Evolutionary conservation across 2,888 invertebrate genomes (phyloP).

Genomic region (Pantelozetes paolii): DNA sequence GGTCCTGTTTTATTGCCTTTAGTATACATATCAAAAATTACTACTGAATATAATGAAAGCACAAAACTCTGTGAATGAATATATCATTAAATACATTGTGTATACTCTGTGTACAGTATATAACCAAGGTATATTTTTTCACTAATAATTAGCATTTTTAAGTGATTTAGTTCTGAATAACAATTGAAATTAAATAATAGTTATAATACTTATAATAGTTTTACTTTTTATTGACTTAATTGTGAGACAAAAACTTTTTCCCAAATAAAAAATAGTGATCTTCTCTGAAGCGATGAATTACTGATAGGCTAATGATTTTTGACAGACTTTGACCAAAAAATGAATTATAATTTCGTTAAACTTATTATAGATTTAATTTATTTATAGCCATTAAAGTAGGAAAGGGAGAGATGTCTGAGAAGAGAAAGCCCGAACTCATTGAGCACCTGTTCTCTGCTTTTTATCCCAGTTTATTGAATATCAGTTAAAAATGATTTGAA

Average conservation of each 20-base stretch:
- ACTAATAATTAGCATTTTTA: conserved; percentile 21
- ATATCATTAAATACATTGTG: neutral
- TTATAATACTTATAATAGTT: neutral
- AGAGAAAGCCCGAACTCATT: neutral
- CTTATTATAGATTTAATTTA: no score
- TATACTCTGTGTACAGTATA: neutral
- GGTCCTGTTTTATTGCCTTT: conserved; percentile 20
- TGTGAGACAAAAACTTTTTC: conserved; percentile 20
- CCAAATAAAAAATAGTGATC: neutral
- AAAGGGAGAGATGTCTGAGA: no score
- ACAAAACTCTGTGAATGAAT: neutral
- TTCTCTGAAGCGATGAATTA: conserved; percentile 22
- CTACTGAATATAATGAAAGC: neutral
- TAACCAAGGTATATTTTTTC: neutral
- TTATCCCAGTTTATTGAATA: no score
- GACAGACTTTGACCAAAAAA: neutral
- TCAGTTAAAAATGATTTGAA: neutral
- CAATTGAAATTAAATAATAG: conserved; percentile 28
- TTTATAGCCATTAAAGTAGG: no score
- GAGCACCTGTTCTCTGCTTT: neutral
- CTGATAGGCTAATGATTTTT: neutral
- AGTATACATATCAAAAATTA: neutral
- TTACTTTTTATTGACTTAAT: conserved; percentile 8
- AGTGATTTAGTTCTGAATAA: neutral
- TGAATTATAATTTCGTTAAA: neutral